These are phyloP conservation scores for Antheraea pernyi DNA, from an alignment of 1,140 invertebrate species.

Conservation along the genomic window DNA sequence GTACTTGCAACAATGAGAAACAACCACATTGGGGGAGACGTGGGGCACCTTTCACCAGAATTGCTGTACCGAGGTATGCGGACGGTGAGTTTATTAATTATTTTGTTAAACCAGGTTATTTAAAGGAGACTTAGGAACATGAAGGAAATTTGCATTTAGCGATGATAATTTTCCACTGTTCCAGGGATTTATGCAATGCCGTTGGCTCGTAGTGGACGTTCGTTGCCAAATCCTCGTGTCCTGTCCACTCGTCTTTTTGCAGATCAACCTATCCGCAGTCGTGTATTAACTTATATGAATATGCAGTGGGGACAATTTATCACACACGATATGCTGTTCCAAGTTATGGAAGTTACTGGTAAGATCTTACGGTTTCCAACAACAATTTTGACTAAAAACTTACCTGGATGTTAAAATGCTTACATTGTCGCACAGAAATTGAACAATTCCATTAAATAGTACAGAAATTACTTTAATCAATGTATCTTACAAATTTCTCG, in stretches of 20 bases:
- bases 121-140: too few species aligned
- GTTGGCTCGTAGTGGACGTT: slow-evolving; percentile 56
- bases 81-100: slow-evolving; percentile 82
- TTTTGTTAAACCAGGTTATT: too few species aligned
- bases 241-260: slow-evolving; percentile 73
- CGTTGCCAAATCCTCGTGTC: slow-evolving; percentile 74
- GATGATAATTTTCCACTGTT: neutral
- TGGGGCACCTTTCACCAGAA: slow-evolving; percentile 82
- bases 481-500: too few species aligned
- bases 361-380: slow-evolving; percentile 18
- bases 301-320: slow-evolving; percentile 83
- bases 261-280: slow-evolving; percentile 60
- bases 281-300: slow-evolving; percentile 49
- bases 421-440: too few species aligned
- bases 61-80: slow-evolving; percentile 89
- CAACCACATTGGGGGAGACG: slow-evolving; percentile 87
- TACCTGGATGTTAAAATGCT: too few species aligned
- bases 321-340: slow-evolving; percentile 78
- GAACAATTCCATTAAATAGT: too few species aligned
- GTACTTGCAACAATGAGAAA: slow-evolving; percentile 90
- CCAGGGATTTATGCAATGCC: slow-evolving; percentile 74
- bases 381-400: too few species aligned
- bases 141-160: too few species aligned
- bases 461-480: too few species aligned
- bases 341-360: slow-evolving; percentile 72